Percentiles rank a stretch among this genome's conserved stretches.
Evolutionary conservation across 2,113 vertebrate species (phyloP).

Genomic region (Emydocephalus ijimae): DNA sequence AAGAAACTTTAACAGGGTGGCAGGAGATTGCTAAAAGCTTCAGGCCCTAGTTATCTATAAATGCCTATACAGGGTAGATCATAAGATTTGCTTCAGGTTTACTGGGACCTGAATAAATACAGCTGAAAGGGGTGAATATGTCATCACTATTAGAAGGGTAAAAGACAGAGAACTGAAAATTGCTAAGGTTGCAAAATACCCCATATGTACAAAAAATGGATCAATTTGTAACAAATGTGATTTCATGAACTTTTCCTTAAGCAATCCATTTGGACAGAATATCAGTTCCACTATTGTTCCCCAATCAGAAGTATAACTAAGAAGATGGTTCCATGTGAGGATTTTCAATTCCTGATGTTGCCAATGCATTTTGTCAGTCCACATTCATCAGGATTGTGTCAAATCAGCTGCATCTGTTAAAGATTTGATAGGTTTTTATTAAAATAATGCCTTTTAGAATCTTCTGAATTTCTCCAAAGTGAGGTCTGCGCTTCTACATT

Average conservation of each 20-base stretch:
- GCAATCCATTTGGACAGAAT: too few species aligned
- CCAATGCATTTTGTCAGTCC: too few species aligned
- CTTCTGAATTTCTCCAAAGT: not conserved
- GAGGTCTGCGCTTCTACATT: not conserved
- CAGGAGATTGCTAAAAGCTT: not conserved
- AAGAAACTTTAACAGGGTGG: not conserved
- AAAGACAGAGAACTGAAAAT: not conserved
- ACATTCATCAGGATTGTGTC: too few species aligned
- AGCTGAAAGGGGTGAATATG: not conserved
- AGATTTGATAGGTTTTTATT: not conserved
- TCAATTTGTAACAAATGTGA: too few species aligned
- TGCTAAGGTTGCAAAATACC: not conserved
- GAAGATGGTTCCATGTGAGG: too few species aligned
- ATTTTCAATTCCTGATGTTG: too few species aligned
- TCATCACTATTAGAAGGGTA: not conserved
- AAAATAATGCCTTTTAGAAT: not conserved
- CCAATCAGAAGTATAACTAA: too few species aligned
- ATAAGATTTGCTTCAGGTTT: not conserved
- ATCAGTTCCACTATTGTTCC: too few species aligned
- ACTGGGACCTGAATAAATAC: not conserved
- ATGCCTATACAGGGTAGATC: not conserved
- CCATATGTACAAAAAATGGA: too few species aligned
- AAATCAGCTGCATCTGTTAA: not conserved
- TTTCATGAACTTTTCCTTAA: too few species aligned
- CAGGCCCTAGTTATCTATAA: not conserved